Conservation (phyloP, 1,140 invertebrate genomes). For the Drosophila takahashii region DNA sequence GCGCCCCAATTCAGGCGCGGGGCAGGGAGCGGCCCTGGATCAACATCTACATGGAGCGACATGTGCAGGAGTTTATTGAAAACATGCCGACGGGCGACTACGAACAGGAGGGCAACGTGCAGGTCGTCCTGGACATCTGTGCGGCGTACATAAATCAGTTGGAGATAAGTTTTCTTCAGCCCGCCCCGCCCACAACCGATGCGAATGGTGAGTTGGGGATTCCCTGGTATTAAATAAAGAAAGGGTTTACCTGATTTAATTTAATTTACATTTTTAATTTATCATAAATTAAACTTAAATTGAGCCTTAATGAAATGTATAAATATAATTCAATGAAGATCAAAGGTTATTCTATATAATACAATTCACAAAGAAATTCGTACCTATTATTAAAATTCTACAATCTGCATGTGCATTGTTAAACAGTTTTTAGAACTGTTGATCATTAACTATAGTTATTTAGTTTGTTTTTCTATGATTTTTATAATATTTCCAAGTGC, state of each 20-base stretch:
- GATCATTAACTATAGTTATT: no score
- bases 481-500: neutral
- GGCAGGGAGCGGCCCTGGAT: slow-evolving; percentile 79
- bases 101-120: slow-evolving; percentile 79
- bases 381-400: no score
- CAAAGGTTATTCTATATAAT: no score
- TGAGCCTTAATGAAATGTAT: no score
- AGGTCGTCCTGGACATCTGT: slow-evolving; percentile 76
- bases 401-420: neutral
- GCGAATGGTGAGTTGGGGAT: slow-evolving; percentile 65
- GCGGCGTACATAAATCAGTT: slow-evolving; percentile 81
- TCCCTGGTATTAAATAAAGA: slow-evolving; percentile 1
- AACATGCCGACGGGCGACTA: slow-evolving; percentile 84
- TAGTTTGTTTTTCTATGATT: neutral
- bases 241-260: no score
- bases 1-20: slow-evolving; percentile 55
- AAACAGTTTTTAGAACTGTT: no score
- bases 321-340: no score
- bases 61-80: slow-evolving; percentile 85
- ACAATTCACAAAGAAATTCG: no score
- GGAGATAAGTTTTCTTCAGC: slow-evolving; percentile 79
- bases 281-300: neutral
- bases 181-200: slow-evolving; percentile 62
- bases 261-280: neutral
- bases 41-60: slow-evolving; percentile 85